Base-by-base conservation (phyloP, 2,888 invertebrate genomes). In the Melinopterus prodromus region DNA sequence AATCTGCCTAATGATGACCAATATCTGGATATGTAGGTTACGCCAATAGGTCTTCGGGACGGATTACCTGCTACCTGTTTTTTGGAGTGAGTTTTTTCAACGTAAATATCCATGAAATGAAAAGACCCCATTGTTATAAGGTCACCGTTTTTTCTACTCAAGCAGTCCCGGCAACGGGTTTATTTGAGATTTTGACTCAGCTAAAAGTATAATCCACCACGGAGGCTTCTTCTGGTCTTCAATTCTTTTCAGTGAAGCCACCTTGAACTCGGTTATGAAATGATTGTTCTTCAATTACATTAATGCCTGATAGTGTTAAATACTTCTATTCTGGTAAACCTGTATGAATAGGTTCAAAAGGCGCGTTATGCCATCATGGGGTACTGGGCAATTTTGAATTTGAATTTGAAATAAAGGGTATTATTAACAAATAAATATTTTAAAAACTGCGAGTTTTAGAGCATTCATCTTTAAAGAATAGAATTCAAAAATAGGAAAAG, bases 91-190 rank as follows among this genome's bases (percentile, higher is more conserved):
- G 53, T 53, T 16, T 16, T 15, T 77, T 77, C 53, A 53, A 77
- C 53, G 69, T 77, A 77, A 77, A 77, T 38, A 77, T 77, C 77
- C 77, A 77, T 77, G 77, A 77, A 77, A 77, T 77, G 77, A 77
- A 77, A 77, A 15, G 77, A 53, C 53, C 26, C 26, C 26, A 26
- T 26, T 26, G 26, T 26, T 26, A 26, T 26, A 26, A 26, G 26
- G 26, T 26, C 26, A 26, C 3, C 26, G 1, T 26, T 26, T 26
- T 26, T 26, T 26, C 26, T 26, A 26, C 26, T 26, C 26, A 1
- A 26, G 26, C 26, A 26, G 26, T 26, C 26, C 1, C 53, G 12
- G 53, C 53, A 53, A 9, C 53, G 7, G 53, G 7, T 7, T 53
- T 53, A 53, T 53, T 53, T 53, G 53, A 53, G 53, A 7, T 53